These are phyloP conservation scores for Drosophila micromelanica DNA, from an alignment of 1,140 invertebrate genomes.

Conservation along the genomic window DNA sequence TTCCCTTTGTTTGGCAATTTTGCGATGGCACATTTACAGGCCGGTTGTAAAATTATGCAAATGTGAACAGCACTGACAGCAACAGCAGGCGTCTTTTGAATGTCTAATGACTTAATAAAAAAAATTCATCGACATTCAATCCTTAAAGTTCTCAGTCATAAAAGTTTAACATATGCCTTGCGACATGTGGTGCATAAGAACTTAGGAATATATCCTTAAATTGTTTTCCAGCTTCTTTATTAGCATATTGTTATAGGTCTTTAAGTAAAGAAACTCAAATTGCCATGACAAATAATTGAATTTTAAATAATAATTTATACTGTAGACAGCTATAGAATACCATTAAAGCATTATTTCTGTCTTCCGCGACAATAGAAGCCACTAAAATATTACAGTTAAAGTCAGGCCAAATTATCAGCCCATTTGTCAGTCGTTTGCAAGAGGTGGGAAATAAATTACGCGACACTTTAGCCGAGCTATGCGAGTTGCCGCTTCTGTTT, in stretches of 20 bases:
- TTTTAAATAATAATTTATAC: conserved; percentile 1
- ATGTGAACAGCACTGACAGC: conserved; percentile 16
- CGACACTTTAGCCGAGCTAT: conserved; percentile 31
- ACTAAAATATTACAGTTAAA: background rate
- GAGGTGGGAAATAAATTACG: conserved; percentile 39
- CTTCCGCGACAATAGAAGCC: conserved; percentile 10
- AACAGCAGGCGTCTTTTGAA: conserved; percentile 33
- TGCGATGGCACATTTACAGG: conserved; percentile 35
- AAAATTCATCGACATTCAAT: conserved; percentile 6
- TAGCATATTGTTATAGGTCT: too few relatives aligned
- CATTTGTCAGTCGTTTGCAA: conserved; percentile 28
- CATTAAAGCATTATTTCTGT: background rate
- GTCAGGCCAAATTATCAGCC: conserved; percentile 28
- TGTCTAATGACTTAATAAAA: conserved; percentile 19
- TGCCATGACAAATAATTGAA: too few relatives aligned
- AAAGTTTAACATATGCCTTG: conserved; percentile 7
- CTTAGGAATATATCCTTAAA: too few relatives aligned
- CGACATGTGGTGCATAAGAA: background rate
- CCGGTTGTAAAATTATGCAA: conserved; percentile 42
- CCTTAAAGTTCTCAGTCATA: background rate
- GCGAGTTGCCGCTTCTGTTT: conserved; percentile 33
- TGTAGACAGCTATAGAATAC: conserved; percentile 5
- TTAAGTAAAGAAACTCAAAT: background rate
- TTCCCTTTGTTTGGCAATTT: conserved; percentile 30
- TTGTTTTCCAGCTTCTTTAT: too few relatives aligned